Percentiles rank a stretch among this genome's conserved stretches.
Conservation (phyloP, 2,797 vertebrate genomes). For the Erethizon dorsatum region DNA sequence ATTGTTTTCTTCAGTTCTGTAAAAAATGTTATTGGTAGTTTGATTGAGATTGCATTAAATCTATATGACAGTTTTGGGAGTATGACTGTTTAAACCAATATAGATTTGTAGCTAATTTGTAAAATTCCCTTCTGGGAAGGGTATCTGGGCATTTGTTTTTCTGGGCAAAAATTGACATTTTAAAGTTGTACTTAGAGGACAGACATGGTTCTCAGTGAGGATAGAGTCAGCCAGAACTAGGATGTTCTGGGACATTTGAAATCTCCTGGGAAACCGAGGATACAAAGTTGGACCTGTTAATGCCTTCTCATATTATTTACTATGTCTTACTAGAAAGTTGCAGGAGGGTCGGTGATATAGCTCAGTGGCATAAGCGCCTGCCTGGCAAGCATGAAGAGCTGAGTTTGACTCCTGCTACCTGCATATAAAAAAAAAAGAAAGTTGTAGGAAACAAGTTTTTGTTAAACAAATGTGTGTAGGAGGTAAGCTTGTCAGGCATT, state of each 20-base stretch:
- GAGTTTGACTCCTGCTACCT: too few species aligned
- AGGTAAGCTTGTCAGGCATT: not conserved
- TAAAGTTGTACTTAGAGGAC: not conserved
- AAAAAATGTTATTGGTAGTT: not conserved
- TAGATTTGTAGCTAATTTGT: not conserved
- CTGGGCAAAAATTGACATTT: not conserved
- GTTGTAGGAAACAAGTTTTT: conserved; percentile 12
- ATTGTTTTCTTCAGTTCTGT: not conserved
- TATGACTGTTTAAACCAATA: not conserved
- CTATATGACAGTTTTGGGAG: not conserved
- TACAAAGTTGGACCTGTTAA: not conserved
- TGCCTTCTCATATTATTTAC: not conserved
- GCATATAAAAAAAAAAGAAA: not conserved
- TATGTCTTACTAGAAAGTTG: conserved; percentile 36
- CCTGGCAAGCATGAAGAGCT: too few species aligned
- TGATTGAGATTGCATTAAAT: not conserved
- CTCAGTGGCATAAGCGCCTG: too few species aligned
- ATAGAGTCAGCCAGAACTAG: not conserved
- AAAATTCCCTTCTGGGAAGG: not conserved
- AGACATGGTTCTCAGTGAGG: not conserved
- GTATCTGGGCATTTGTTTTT: not conserved
- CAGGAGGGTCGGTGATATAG: not conserved
- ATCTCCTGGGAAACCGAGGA: not conserved
- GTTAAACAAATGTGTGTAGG: not conserved
- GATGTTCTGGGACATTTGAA: conserved; percentile 15